Base-by-base conservation (phyloP, 2,888 invertebrate species). In the Tenthredo mesomela region DNA sequence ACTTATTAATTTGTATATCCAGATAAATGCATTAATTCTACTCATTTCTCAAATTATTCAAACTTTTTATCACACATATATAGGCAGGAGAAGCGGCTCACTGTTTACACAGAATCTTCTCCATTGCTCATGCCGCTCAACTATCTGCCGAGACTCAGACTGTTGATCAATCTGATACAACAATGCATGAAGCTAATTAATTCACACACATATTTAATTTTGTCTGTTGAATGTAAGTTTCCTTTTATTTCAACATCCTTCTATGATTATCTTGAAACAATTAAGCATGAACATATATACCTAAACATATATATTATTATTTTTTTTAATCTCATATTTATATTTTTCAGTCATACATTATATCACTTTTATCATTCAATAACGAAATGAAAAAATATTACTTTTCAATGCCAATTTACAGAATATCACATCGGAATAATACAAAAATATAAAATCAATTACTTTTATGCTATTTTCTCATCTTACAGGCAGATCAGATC, bases 401-500 rank as follows among this genome's bases (percentile, higher is more conserved):
- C 1, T 43, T 54, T 33, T 25, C 0, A 50, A 77, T n/a, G 10
- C 21, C 18, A 50, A 54, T 77, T 77, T 29, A 9, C 50, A 77
- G 77, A 50, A 9, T 40, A 80, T 15, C 2, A 40, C 80, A 61
- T n/a, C 40, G 12, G 25, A 15, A 61, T 61, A 18, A 21, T 6
- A 21, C n/a, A 21, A 40, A 21, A 40, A 61, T 80, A 25, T 37
- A 12, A 80, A 80, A 6, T 9, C 15, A 61, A 10, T 37, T 15
- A 61, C 40, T 29, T 25, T 40, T 10, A 15, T 61, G 10, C 12
- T 10, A 21, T 80, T 61, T 61, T 67, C 87, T 88, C 88, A 58
- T 86, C 85, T 91, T 89, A 33, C 94, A 99, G 99, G 99, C 99
- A 93, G 98, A 99, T 94, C 99, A 99, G 94, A 99, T 99, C 92